Evolutionary conservation across 1,140 invertebrate genomes (phyloP).

Genomic region (Coptotermes formosanus): DNA sequence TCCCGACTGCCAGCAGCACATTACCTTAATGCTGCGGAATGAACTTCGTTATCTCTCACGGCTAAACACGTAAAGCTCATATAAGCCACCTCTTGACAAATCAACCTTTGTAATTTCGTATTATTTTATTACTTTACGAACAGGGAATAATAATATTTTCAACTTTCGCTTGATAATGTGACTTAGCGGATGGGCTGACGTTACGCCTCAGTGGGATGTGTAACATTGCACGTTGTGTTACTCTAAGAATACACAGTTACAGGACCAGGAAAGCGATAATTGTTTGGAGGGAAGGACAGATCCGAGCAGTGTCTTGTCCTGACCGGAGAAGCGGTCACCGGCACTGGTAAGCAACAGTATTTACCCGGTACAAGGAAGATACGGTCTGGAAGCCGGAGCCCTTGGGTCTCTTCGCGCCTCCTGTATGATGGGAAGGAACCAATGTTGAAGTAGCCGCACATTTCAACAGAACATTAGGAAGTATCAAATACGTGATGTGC

Average conservation of each 20-base stretch:
- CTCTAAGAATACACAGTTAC: neutral
- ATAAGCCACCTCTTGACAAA: too few relatives aligned
- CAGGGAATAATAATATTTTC: neutral
- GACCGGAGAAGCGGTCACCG: neutral
- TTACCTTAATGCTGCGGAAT: too few relatives aligned
- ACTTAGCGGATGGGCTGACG: neutral
- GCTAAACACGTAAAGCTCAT: too few relatives aligned
- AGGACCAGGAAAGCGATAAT: neutral
- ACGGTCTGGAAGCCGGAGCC: conserved; percentile 89
- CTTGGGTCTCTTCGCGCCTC: conserved; percentile 64
- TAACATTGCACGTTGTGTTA: neutral
- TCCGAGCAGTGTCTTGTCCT: conserved; percentile 25
- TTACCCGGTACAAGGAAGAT: conserved; percentile 83
- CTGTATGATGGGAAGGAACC: neutral
- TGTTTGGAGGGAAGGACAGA: neutral
- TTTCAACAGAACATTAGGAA: neutral
- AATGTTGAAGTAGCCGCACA: neutral
- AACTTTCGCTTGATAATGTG: neutral
- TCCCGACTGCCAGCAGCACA: neutral
- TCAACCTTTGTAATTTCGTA: too few relatives aligned
- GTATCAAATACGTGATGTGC: too few relatives aligned
- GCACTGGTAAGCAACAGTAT: conserved; percentile 33
- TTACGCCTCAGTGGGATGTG: neutral
- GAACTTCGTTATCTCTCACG: too few relatives aligned
- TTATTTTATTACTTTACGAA: too few relatives aligned